Evolutionary conservation across 2,797 vertebrate genomes (phyloP), one percentile per base, ranked within the genome.

Genomic region (Sebastes taczanowskii): DNA sequence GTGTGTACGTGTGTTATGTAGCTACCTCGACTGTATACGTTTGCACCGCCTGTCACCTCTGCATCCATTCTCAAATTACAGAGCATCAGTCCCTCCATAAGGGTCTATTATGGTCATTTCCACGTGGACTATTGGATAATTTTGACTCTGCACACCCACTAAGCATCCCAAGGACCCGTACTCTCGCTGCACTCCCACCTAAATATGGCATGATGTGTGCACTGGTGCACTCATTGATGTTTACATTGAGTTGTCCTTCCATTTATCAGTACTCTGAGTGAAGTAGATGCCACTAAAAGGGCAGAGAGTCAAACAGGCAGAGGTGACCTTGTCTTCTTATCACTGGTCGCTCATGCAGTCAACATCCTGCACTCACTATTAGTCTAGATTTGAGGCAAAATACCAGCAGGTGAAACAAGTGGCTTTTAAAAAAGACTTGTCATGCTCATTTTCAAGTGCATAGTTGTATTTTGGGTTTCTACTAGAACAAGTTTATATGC

Each of bases 11-110:
- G 62, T 71, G 74, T 69, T 30, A 49, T 38, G 49, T 71, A 65
- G 42, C 42, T 46, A 38, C 56, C 59, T 58, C 5, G 2, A 6
- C 46, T 29, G 16, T 78, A 38, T 74, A 61, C 25, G 32, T 67
- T 66, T 86, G 76, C 56, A 72, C 78, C 64, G 74, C 81, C 63
- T 75, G 78, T 71, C 73, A 71, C 74, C 82, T 81, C 35, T 20
- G 13, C 6, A 3, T 71, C 67, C 32, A 29, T 55, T 72, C 71
- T 86, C 73, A 77, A 35, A 78, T 91, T 85, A 78, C 73, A 69
- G 62, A 71, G 64, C 74, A 81, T 65, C 42, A 34, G 20, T 22
- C n/a, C 74, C 62, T 77, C 67, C 16, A 55, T 34, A 30, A 29
- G 2, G 27, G 70, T 62, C 56, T 83, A 78, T 86, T 86, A 81